A percentile compares a stretch with the other conserved stretches of the same genome.
These are phyloP conservation scores for Holothuria scabra DNA, from an alignment of 53 echinoderm and acorn worm species.

Conservation along the genomic window DNA sequence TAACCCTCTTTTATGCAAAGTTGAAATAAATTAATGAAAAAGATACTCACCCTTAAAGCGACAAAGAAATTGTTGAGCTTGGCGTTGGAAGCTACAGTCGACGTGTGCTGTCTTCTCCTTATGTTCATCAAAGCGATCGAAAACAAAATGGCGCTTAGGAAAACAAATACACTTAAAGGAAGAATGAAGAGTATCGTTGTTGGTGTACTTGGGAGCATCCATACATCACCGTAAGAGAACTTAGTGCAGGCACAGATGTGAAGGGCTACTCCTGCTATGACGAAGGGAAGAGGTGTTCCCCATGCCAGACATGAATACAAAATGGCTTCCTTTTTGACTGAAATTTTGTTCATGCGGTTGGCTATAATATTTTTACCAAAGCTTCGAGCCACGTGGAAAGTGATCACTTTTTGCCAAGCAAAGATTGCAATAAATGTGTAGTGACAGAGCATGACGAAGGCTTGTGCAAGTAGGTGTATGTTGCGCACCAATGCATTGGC, in stretches of 20 bases:
- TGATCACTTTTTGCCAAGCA: constrained; percentile 58
- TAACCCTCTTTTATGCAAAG: too few relatives aligned
- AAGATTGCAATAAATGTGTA: constrained; percentile 52
- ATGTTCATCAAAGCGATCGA: constrained; percentile 16
- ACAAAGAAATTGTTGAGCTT: not conserved
- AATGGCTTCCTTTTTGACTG: not conserved
- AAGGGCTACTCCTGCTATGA: constrained; percentile 22
- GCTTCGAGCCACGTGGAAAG: constrained; percentile 43
- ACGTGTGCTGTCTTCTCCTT: not conserved
- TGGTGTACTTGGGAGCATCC: not conserved
- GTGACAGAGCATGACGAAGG: constrained; percentile 40
- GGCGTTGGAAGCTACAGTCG: not conserved
- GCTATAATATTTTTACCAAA: constrained; percentile 34
- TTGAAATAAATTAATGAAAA: too few relatives aligned
- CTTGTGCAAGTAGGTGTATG: not conserved
- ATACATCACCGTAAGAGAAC: constrained; percentile 11
- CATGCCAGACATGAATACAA: constrained; percentile 39
- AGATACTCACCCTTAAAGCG: constrained; percentile 22
- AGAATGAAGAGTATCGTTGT: not conserved
- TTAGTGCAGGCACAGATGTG: constrained; percentile 47
- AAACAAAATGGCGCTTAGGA: constrained; percentile 14
- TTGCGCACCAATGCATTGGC: not conserved
- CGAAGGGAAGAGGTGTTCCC: constrained; percentile 47
- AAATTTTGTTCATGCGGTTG: constrained; percentile 12
- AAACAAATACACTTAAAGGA: not conserved